Base-by-base conservation (phyloP, 2,888 invertebrate genomes). In the Stratiomys singularior region DNA sequence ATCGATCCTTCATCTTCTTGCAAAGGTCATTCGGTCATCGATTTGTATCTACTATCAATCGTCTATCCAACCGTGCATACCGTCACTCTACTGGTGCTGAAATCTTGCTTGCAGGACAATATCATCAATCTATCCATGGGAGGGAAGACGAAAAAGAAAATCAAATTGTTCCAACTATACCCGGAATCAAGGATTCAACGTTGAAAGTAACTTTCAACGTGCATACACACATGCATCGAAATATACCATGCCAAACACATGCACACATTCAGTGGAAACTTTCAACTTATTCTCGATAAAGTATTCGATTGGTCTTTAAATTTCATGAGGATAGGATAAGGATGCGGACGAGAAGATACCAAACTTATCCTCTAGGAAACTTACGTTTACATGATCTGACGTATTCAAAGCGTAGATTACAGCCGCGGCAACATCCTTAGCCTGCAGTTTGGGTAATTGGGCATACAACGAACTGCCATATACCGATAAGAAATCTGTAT, bases 341-440 rank as follows among this genome's bases (percentile, higher is more conserved):
- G 4, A 46, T 52, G 23, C 67, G 44, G 4, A 77, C 69, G 1
- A 52, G 58, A 27, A 21, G 4, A 64, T 37, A 64, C 28, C n/a
- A n/a, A n/a, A 37, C 5, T 37, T 37, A 37, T 3, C 9, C 3
- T 25, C 76, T 30, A 21, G 23, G 18, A 64, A 63, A 76, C 80
- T 84, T 83, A 91, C 90, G 85, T 90, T 89, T 15, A 90, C 91
- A 81, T 89, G 88, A 0, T 90, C 88, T 1, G 92, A 92, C 0
- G 91, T 90, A 4, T 90, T 88, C 15, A 93, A 84, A 0, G 89
- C 89, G 82, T 91, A 92, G 13, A 90, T 79, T 0, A 92, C 89
- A 1, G 92, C 90, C 79, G 91, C 88, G 0, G 92, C 91, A 5
- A 93, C 88, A 83, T 93, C 93, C 58, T 87, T 84, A 0, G 92